Percentiles rank a stretch among this genome's conserved stretches.
Evolutionary conservation across 2,888 invertebrate genomes (phyloP).

Genomic region (Boloria euphrosyne): DNA sequence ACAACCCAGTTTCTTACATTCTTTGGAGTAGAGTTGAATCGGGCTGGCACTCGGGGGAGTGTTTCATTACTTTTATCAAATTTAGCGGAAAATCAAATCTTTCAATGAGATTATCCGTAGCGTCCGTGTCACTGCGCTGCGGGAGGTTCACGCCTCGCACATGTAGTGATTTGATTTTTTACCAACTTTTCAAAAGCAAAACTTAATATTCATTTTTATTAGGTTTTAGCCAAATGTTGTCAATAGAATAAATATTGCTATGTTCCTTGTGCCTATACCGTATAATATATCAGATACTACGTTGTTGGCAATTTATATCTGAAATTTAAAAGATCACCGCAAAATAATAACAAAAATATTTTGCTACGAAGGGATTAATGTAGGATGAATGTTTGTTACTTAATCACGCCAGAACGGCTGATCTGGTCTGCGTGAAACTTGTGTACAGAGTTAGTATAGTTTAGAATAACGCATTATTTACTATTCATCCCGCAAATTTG

Average conservation of each 20-base stretch:
- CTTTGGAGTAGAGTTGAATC: constrained; percentile 25
- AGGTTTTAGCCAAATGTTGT: neutral
- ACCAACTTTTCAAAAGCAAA: neutral
- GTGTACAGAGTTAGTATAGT: no score
- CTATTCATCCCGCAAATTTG: no score
- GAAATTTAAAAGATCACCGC: neutral
- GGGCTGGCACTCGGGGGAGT: constrained; percentile 53
- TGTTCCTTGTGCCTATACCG: no score
- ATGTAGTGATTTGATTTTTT: constrained; percentile 17
- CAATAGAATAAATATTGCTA: no score
- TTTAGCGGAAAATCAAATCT: constrained; percentile 81
- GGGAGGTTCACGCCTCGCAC: constrained; percentile 27
- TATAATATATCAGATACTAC: no score
- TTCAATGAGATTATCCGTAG: constrained; percentile 75
- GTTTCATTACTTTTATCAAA: constrained; percentile 80
- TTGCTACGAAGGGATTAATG: no score
- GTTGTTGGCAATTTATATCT: no score
- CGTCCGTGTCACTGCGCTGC: constrained; percentile 49
- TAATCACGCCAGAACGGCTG: no score
- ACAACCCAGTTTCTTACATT: constrained; percentile 27
- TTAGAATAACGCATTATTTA: no score
- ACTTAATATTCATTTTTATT: neutral
- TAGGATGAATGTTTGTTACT: no score
- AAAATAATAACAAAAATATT: no score
- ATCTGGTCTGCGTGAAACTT: no score